phyloP scores from a whole-genome alignment of 1,140 invertebrate species.

The Penaeus japonicus region DNA sequence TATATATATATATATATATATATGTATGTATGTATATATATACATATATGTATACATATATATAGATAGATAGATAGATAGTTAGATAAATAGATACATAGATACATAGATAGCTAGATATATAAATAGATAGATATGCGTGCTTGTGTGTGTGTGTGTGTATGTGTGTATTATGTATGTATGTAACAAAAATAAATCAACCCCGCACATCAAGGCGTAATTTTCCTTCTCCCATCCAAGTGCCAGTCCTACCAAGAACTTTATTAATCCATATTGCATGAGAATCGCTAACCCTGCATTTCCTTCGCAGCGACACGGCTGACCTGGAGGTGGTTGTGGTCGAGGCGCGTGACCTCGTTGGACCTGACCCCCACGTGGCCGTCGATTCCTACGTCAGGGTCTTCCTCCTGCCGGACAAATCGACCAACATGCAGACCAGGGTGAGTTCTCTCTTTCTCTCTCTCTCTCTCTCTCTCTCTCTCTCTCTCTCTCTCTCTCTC shows the following conservation, averaged over 20 bases:
- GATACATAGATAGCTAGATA: no score
- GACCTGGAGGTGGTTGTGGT: constrained; percentile 79
- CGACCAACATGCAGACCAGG: constrained; percentile 72
- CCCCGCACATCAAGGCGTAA: no score
- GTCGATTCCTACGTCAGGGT: constrained; percentile 80
- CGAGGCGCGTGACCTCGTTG: constrained; percentile 74
- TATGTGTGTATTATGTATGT: neutral
- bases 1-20: neutral
- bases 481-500: neutral
- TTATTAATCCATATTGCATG: no score
- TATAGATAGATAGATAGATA: neutral
- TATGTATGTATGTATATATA: no score
- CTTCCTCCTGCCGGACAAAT: constrained; percentile 76
- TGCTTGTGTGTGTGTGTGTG: neutral
- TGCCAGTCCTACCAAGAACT: no score
- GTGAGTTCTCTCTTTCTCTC: constrained; percentile 15
- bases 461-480: neutral
- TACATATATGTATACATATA: neutral
- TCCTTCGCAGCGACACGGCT: constrained; percentile 70
- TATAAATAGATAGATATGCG: neutral
- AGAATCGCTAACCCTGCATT: neutral
- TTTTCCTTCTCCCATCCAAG: no score
- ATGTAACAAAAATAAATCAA: no score
- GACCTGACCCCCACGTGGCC: constrained; percentile 68
- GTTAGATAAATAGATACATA: neutral